Evolutionary conservation across 2,113 vertebrate species (phyloP), one percentile per base, ranked within the genome.

Genomic region (Boleophthalmus pectinirostris): DNA sequence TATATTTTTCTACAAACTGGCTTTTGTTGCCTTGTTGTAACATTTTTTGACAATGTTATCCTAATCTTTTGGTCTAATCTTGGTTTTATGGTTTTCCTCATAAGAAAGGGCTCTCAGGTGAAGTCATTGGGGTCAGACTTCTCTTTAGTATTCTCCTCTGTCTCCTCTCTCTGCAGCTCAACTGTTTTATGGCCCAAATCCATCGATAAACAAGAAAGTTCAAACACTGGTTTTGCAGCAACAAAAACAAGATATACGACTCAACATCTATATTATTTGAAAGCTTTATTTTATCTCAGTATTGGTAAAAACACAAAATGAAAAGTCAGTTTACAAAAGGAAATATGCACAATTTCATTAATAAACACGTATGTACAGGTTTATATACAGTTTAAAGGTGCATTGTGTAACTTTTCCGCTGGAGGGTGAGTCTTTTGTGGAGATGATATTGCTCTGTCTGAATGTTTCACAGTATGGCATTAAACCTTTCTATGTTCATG

Each of bases 201-300:
- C 29, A 35, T 64, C 61, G 35, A 64, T 64, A 64, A 64, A 64
- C 61, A 64, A 64, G 18, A 64, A n/a, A 63, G 60, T 10, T 35
- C 61, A 64, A 64, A 64, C 29, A 38, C 29, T 0, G 29, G n/a
- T 38, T 16, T 12, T 11, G 15, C 18, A 20, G 3, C 57, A 64
- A 35, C 60, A 63, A 38, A 20, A 63, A 13, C 0, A 7, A 63
- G 8, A 63, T 18, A 18, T 20, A 63, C n/a, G 18, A 35, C 60
- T 35, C 15, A 10, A 63, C 29, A 29, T 29, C 15, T n/a, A 57
- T 24, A 57, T 57, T 24, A 7, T n/a, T 60, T 60, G 25, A 60
- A 33, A 33, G 29, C 57, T 60, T 60, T 60, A 60, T 60, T 60
- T 60, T 33, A 14, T 60, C 57, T 60, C 57, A 60, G 24, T 33